phyloP scores from a whole-genome alignment of 2,113 vertebrate genomes.

The Tinamus guttatus region DNA sequence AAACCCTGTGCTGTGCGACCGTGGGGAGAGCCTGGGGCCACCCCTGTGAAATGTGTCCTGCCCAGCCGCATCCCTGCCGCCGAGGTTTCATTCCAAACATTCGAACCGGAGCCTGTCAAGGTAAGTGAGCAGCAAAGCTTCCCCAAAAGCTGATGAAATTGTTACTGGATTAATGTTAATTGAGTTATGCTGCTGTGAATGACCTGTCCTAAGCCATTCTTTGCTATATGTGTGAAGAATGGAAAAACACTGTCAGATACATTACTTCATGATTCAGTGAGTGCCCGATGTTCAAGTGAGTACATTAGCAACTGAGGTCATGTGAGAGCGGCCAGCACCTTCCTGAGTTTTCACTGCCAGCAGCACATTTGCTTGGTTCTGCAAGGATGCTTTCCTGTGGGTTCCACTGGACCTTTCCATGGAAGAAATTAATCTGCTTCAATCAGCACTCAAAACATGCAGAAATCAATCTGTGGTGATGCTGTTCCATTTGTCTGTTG shows the following conservation, averaged over 20 bases:
- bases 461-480: background rate
- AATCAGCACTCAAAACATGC: background rate
- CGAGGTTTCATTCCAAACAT: constrained; percentile 97
- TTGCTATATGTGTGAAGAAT: constrained; percentile 68
- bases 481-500: background rate
- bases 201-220: constrained; percentile 81
- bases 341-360: constrained; percentile 69
- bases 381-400: constrained; percentile 9
- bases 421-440: constrained; percentile 3
- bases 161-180: constrained; percentile 80
- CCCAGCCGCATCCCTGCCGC: constrained; percentile 95
- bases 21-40: constrained; percentile 98
- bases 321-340: constrained; percentile 62
- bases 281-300: constrained; percentile 74
- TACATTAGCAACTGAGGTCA: constrained; percentile 65
- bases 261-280: constrained; percentile 77
- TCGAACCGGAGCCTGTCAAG: constrained; percentile 96
- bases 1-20: constrained; percentile 96
- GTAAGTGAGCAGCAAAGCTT: constrained; percentile 73
- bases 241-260: constrained; percentile 81
- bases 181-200: constrained; percentile 82
- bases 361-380: constrained; percentile 19
- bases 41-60: constrained; percentile 97
- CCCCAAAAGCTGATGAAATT: constrained; percentile 62
- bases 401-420: background rate